Conservation (phyloP, 2,113 vertebrate genomes). For the Penelope pileata region DNA sequence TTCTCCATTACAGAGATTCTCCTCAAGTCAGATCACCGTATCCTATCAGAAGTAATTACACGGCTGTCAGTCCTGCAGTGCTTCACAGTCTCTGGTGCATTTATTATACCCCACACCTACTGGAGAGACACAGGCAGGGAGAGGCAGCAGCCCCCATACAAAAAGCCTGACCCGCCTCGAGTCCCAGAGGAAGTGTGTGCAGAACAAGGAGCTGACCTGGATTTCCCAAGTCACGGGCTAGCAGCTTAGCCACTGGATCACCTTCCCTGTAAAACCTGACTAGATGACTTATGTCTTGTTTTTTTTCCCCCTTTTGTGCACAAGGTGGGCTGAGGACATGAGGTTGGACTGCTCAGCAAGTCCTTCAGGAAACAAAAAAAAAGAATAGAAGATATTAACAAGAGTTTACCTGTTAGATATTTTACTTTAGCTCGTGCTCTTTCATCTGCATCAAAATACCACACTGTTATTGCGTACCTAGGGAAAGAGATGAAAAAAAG, state of each 20-base stretch:
- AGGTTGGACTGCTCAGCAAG: not conserved
- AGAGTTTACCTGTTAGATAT: conserved; percentile 89
- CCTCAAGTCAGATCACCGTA: not conserved
- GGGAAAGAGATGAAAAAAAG: conserved; percentile 29
- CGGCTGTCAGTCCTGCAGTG: not conserved
- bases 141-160: not conserved
- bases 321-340: not conserved
- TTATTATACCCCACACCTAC: not conserved
- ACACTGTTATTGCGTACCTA: conserved; percentile 99
- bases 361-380: not conserved
- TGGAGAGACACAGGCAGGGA: not conserved
- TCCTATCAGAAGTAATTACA: accelerated
- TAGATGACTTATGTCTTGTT: accelerated
- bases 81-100: not conserved
- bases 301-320: not conserved
- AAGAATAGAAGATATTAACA: not conserved
- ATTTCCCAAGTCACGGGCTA: not conserved
- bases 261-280: not conserved
- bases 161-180: not conserved
- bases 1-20: not conserved
- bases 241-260: not conserved
- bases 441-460: conserved; percentile 99
- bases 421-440: conserved; percentile 97
- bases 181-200: not conserved
- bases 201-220: not conserved